Percentiles rank a stretch among this genome's conserved stretches.
These are phyloP conservation scores for Umimayanthus kanabou DNA, from an alignment of 92 coral and sea anemone species.

Conservation along the genomic window DNA sequence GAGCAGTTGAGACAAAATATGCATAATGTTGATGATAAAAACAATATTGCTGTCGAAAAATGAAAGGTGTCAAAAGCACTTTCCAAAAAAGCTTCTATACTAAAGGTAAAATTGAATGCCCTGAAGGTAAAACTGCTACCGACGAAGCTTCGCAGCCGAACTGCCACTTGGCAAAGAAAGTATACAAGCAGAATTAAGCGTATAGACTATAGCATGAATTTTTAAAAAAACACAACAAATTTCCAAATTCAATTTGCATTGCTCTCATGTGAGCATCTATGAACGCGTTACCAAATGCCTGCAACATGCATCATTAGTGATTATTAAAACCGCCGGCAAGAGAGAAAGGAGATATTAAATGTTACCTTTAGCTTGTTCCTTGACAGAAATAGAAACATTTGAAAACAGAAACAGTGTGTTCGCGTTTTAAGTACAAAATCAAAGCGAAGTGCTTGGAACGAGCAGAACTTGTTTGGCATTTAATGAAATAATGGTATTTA, in stretches of 20 bases:
- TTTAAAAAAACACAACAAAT: no score
- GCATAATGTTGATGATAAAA: neutral
- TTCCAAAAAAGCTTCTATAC: neutral
- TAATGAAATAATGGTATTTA: no score
- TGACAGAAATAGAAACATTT: neutral
- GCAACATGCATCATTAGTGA: neutral
- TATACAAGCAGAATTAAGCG: neutral
- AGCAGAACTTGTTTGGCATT: neutral
- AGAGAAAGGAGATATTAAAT: no score
- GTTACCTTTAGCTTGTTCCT: neutral
- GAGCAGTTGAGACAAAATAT: neutral
- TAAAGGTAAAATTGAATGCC: neutral
- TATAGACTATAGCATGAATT: no score
- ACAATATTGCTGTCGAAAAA: neutral
- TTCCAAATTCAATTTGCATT: no score
- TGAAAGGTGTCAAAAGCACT: neutral
- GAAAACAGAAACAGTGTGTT: no score
- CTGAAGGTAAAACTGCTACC: neutral
- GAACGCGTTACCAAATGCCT: neutral
- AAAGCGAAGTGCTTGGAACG: neutral
- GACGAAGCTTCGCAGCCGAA: neutral
- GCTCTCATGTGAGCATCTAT: no score
- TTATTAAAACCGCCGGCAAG: neutral
- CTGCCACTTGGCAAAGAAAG: neutral
- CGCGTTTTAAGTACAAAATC: neutral